Percentiles rank a stretch among this genome's conserved stretches.
Conservation (phyloP, 1,140 invertebrate species). For the Zaprionus vittiger region DNA sequence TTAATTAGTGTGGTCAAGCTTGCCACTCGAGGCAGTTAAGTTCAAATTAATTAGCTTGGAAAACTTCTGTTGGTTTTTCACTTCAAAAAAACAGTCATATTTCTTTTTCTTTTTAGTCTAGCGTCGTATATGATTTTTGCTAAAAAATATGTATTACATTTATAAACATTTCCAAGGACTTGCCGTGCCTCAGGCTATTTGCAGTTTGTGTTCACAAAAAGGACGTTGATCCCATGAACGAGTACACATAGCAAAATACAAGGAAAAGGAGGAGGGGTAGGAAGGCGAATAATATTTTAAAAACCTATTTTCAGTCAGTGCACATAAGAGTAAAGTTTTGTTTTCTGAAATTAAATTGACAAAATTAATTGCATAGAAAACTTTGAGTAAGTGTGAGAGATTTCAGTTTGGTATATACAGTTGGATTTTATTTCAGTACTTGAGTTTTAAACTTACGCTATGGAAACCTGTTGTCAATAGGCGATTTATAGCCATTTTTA, state of each 20-base stretch:
- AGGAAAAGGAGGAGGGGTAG: background rate
- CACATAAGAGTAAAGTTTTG: background rate
- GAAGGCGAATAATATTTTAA: background rate
- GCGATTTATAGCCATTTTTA: constrained; percentile 1
- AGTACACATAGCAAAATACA: background rate
- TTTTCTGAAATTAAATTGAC: too few species aligned
- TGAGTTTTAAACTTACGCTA: background rate
- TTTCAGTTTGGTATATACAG: background rate
- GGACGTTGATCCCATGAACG: background rate
- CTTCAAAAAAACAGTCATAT: background rate
- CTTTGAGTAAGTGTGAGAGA: background rate
- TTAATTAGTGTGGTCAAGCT: background rate
- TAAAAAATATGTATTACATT: background rate
- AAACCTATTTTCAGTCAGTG: background rate
- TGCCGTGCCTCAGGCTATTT: background rate
- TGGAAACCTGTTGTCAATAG: constrained; percentile 7
- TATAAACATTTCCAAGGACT: background rate
- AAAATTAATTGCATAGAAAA: background rate
- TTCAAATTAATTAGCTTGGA: background rate
- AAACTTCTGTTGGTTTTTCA: background rate
- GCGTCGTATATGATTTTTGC: background rate
- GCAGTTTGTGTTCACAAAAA: background rate
- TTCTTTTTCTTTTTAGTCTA: background rate
- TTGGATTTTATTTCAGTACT: background rate
- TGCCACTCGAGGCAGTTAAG: background rate